phyloP scores from a whole-genome alignment of 2,113 vertebrate species.

The Megaptera novaeangliae region DNA sequence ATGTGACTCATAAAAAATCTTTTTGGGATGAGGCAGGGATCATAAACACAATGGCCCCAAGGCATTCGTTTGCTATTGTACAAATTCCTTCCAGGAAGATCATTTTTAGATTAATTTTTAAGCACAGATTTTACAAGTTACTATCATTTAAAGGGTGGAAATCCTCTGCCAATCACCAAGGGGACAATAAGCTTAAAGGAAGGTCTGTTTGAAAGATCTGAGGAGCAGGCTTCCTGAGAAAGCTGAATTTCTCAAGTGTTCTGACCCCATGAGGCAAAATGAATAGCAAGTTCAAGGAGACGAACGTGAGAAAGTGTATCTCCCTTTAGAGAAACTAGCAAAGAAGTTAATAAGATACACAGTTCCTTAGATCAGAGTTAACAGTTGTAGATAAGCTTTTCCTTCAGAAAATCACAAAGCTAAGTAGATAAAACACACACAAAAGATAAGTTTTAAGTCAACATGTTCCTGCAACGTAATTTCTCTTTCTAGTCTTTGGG shows the following conservation, averaged over 20 bases:
- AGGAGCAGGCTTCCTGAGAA: constrained; percentile 62
- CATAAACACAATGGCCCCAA: neutral
- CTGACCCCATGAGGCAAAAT: neutral
- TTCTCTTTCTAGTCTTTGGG: neutral
- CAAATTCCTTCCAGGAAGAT: constrained; percentile 23
- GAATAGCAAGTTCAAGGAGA: neutral
- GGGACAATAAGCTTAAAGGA: constrained; percentile 51
- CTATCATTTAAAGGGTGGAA: constrained; percentile 46
- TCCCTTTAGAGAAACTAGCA: neutral
- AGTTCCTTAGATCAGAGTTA: neutral
- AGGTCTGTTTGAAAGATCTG: constrained; percentile 50
- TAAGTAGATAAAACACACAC: neutral
- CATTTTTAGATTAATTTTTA: constrained; percentile 22
- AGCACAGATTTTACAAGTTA: neutral
- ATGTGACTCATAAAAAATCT: constrained; percentile 4
- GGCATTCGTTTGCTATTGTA: neutral
- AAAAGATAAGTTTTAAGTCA: neutral
- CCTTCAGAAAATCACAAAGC: neutral
- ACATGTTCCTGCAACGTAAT: neutral
- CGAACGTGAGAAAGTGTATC: neutral
- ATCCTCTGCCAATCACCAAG: constrained; percentile 59
- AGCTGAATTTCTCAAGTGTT: constrained; percentile 53
- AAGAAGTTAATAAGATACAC: neutral
- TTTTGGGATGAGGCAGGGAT: neutral
- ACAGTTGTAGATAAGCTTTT: neutral